Base-by-base conservation (phyloP, 2,113 vertebrate species). In the Indri indri region DNA sequence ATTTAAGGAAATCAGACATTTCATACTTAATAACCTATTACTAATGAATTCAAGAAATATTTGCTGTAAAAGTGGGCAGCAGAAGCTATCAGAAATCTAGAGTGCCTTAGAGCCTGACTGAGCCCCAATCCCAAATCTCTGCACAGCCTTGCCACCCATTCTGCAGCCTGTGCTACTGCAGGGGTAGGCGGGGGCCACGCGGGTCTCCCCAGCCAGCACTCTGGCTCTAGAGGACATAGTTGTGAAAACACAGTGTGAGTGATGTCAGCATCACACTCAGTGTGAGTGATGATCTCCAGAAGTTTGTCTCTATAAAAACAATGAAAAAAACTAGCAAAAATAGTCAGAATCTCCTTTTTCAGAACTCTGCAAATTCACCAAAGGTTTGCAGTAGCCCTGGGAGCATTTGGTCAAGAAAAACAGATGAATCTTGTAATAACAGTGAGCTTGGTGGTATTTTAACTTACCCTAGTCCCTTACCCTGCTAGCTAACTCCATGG, bases 251-350 rank as follows among this genome's bases (percentile, higher is more conserved):
- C 14, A 37, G n/a, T 9, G 79, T 88, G 27, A 92, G 16, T 42
- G 57, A 42, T 61, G 16, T 18, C 54, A 76, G 88, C 12, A 20
- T 42, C 40, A 42, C 40, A 42, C 40, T 42, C 40, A 42, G 40
- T 42, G 40, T 42, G 11, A 88, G 50, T 45, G 76, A 71, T 34
- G 50, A 87, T 22, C 22, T 70, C 52, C 37, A 37, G 37, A 92
- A 66, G n/a, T 80, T 30, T 63, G 16, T 66, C 23, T 20, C 59
- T 86, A 50, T 50, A 86, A 95, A 96, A 92, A 32, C 79, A 85
- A n/a, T 47, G 47, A 65, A 80, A 87, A 59, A 59, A 42, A 40
- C 30, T 23, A 47, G 13, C 47, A 88, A 79, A 86, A 79, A 74
- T 10, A 3, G 68, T 65, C 50, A 40, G 42, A 77, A 57, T 45